These are phyloP conservation scores for Yponomeuta plumbellus DNA, from an alignment of 2,888 invertebrate genomes.

Conservation along the genomic window DNA sequence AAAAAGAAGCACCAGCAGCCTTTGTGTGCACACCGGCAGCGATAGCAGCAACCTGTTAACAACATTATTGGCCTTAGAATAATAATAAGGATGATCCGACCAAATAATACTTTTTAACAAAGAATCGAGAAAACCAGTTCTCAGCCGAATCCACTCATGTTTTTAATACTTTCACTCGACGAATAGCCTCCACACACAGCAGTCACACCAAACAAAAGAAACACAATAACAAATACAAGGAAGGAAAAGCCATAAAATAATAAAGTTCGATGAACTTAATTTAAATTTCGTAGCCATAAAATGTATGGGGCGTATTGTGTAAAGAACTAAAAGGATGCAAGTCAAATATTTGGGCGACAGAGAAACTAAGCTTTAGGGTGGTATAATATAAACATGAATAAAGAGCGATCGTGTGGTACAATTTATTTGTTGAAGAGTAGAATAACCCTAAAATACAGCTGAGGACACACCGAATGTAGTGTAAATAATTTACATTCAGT, in stretches of 20 bases:
- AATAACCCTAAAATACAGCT: too few relatives aligned
- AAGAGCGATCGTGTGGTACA: too few relatives aligned
- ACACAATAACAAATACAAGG: not conserved
- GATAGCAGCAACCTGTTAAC: constrained; percentile 88
- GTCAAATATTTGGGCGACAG: constrained; percentile 31
- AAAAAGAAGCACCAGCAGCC: constrained; percentile 94
- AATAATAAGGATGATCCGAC: too few relatives aligned
- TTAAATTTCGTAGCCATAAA: not conserved
- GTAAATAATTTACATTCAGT: too few relatives aligned
- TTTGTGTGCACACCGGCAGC: constrained; percentile 92
- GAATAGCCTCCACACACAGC: not conserved
- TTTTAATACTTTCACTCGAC: not conserved
- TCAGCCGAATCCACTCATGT: not conserved
- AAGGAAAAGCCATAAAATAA: not conserved
- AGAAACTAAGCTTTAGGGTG: not conserved
- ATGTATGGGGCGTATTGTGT: not conserved
- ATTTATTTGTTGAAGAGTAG: too few relatives aligned
- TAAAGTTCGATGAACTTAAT: not conserved
- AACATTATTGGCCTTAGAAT: not conserved
- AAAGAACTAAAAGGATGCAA: constrained; percentile 22
- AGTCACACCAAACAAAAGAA: not conserved
- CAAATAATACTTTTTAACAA: too few relatives aligned
- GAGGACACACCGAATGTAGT: too few relatives aligned
- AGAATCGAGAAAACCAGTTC: too few relatives aligned
- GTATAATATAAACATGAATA: too few relatives aligned